Evolutionary conservation across 2,888 invertebrate species (phyloP).

Genomic region (Troilus luridus): DNA sequence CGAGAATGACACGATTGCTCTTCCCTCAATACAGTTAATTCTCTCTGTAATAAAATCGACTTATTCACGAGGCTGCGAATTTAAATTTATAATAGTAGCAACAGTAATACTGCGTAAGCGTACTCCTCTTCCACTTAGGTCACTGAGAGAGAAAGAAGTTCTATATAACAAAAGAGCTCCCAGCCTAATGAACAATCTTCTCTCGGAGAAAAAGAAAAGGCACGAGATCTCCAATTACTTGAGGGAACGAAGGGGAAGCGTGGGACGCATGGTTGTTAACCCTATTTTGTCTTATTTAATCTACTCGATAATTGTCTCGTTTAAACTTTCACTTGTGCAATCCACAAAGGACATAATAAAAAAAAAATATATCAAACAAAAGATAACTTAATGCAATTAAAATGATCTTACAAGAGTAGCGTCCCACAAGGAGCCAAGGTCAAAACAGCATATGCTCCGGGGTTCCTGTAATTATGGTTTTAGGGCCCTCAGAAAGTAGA

Average conservation of each 20-base stretch:
- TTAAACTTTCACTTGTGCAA: neutral
- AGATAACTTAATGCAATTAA: neutral
- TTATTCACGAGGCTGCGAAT: too few relatives aligned
- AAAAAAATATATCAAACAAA: neutral
- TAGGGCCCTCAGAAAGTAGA: neutral
- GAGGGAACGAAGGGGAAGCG: neutral
- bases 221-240: neutral
- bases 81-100: too few relatives aligned
- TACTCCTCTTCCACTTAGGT: too few relatives aligned
- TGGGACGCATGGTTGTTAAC: slow-evolving; percentile 18
- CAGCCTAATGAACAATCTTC: slow-evolving; percentile 28
- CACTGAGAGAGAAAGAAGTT: neutral
- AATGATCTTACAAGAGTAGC: neutral
- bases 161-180: neutral
- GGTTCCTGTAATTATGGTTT: neutral
- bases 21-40: too few relatives aligned
- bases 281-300: slow-evolving; percentile 7
- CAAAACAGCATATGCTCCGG: neutral
- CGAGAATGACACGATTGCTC: too few relatives aligned
- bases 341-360: too few relatives aligned
- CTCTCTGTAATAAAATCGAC: too few relatives aligned
- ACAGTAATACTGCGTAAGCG: too few relatives aligned
- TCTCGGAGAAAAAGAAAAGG: neutral
- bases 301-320: neutral
- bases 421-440: neutral